Evolutionary conservation across 2,797 vertebrate species (phyloP).

Genomic region (Gorsachius magnificus): DNA sequence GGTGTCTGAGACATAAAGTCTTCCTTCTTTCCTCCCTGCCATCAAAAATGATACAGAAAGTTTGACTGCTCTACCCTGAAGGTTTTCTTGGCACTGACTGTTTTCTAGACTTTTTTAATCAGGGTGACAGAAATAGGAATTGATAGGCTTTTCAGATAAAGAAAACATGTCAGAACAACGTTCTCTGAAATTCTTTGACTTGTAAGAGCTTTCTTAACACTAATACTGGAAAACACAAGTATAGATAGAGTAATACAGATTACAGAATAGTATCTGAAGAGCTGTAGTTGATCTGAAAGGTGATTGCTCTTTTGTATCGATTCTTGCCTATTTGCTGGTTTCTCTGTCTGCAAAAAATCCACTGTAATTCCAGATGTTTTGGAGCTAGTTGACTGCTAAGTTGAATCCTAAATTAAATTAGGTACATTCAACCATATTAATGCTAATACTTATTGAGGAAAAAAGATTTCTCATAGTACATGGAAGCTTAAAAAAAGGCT

Average conservation of each 20-base stretch:
- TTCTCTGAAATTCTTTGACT: not conserved
- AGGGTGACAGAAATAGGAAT: not conserved
- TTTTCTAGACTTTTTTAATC: not conserved
- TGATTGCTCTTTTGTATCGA: not conserved
- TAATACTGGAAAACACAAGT: not conserved
- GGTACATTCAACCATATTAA: not conserved
- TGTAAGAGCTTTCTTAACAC: not conserved
- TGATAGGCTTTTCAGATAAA: not conserved
- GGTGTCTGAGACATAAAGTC: not conserved
- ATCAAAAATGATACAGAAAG: not conserved
- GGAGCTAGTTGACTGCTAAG: not conserved
- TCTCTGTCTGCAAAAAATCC: not conserved
- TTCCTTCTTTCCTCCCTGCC: not conserved
- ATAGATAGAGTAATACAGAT: not conserved
- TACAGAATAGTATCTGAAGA: not conserved
- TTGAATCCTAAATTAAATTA: not conserved
- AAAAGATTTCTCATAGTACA: accelerated
- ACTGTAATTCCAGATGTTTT: not conserved
- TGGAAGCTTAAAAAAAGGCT: not conserved
- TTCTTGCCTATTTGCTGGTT: not conserved
- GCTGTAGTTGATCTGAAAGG: not conserved
- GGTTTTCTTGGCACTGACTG: not conserved
- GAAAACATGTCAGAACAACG: accelerated
- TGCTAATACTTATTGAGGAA: not conserved
- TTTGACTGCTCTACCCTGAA: not conserved